Base-by-base conservation (phyloP, 2,888 invertebrate species). In the Cryptocheilus praepositus region DNA sequence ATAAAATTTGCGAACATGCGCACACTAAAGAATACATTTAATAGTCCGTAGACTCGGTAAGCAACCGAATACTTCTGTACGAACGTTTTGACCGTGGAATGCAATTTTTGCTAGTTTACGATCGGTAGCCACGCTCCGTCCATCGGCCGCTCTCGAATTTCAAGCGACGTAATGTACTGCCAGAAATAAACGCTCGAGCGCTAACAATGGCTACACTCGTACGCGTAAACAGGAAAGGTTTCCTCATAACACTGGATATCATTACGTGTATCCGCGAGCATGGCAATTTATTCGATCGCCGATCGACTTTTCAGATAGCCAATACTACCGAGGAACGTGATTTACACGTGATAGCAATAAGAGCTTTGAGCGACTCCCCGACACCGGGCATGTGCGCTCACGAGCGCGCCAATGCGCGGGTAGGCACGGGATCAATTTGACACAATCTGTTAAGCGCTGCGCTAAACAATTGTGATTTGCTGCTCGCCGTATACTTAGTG, bases 231-330 rank as follows among this genome's bases (percentile, higher is more conserved):
- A 69, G 77, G 21, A 68, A 75, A 68, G 67, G 51, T 77, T 77
- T 77, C 71, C 63, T 58, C 77, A 73, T 73, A 71, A 75, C 58
- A 57, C 54, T 77, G 61, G 77, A 73, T 77, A 77, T 77, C 75
- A 68, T 77, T 77, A 77, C 64, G 69, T 61, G 63, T 77, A 77
- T 77, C 73, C 77, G 67, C 70, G 73, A 77, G 71, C 71, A 43
- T 49, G 74, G 80, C 81, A 83, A 83, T 84, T 83, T 81, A 83
- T 84, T 84, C 82, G 79, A 84, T 84, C 70, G 74, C 68, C 80
- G 84, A 84, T 84, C 80, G 80, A 82, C 70, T 84, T 83, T 84
- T 84, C 79, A 83, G 84, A 84, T 84, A 81, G 67, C 67, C 71
- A 71, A 76, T 71, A 76, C 62, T 22, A 67, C 54, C 51, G 45